A percentile compares a stretch with the other conserved stretches of the same genome.
Conservation (phyloP, 1,140 invertebrate species). For the Macrosteles quadrilineatus region DNA sequence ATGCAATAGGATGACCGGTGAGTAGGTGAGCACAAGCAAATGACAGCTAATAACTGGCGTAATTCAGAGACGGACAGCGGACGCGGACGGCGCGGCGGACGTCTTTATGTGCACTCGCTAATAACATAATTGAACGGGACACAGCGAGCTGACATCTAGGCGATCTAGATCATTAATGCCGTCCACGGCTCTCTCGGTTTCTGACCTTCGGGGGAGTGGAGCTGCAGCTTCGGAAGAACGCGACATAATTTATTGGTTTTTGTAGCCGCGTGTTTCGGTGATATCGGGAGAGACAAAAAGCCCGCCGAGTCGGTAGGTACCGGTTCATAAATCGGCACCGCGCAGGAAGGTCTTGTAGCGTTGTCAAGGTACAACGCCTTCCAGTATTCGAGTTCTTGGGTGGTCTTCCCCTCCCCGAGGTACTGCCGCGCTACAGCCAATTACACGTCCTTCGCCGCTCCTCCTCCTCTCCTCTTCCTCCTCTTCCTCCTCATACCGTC, state of each 20-base stretch:
- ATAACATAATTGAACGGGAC: neutral
- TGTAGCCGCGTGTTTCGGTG: slow-evolving; percentile 21
- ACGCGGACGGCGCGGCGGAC: neutral
- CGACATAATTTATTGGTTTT: slow-evolving; percentile 20
- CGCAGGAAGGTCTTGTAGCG: slow-evolving; percentile 24
- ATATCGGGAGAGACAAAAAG: slow-evolving; percentile 19
- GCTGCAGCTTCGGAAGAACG: neutral
- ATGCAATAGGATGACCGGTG: no score
- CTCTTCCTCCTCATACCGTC: neutral
- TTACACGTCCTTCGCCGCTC: neutral
- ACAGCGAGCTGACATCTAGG: neutral
- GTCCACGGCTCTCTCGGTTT: neutral
- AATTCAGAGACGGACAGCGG: no score
- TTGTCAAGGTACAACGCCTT: slow-evolving; percentile 22
- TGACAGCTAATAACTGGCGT: no score
- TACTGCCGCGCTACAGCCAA: neutral
- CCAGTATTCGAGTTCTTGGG: slow-evolving; percentile 23
- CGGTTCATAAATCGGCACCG: slow-evolving; percentile 20
- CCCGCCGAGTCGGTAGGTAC: slow-evolving; percentile 19
- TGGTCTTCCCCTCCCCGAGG: slow-evolving; percentile 7
- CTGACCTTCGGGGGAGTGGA: neutral
- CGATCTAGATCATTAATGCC: slow-evolving; percentile 1
- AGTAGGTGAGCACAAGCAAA: no score
- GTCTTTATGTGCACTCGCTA: slow-evolving; percentile 10
- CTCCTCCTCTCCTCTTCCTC: neutral